These are phyloP conservation scores for Lagria hirta DNA, from an alignment of 2,888 invertebrate genomes.

Conservation along the genomic window DNA sequence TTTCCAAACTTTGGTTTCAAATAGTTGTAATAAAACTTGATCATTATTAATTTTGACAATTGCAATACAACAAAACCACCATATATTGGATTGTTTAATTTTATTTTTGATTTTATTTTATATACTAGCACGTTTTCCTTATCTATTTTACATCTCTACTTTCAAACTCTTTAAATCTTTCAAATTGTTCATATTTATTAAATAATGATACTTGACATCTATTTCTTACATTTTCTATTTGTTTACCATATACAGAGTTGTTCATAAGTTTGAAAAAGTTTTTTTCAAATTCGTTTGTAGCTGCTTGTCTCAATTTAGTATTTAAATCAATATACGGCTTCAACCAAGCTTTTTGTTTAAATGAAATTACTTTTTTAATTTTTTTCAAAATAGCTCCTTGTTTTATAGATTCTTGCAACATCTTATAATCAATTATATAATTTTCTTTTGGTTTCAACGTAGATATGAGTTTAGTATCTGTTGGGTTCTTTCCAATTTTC, in stretches of 20 bases:
- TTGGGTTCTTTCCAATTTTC: conserved; percentile 6
- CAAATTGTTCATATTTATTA: not conserved
- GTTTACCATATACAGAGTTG: conserved; percentile 29
- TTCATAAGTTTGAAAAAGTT: conserved; percentile 42
- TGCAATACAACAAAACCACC: conserved; percentile 12
- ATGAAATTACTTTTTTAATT: conserved; percentile 6
- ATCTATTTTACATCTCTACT: not conserved
- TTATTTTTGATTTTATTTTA: conserved; percentile 4
- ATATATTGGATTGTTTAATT: conserved; percentile 9
- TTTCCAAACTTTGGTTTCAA: conserved; percentile 5
- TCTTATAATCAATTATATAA: conserved; percentile 3
- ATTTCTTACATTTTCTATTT: conserved; percentile 1
- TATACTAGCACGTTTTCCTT: conserved; percentile 1
- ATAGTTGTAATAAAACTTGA: conserved; percentile 6
- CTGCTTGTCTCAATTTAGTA: conserved; percentile 32
- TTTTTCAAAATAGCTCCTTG: conserved; percentile 7
- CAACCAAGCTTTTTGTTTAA: too few relatives aligned
- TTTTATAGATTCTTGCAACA: conserved; percentile 7
- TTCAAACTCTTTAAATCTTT: too few relatives aligned
- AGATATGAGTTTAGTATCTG: conserved; percentile 6
- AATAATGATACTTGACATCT: not conserved
- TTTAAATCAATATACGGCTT: conserved; percentile 28
- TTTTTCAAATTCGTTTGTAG: conserved; percentile 33
- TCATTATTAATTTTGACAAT: conserved; percentile 11
- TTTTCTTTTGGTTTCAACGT: conserved; percentile 4